phyloP scores from a whole-genome alignment of 2,888 invertebrate genomes.

The Sphaeridia pumilis region DNA sequence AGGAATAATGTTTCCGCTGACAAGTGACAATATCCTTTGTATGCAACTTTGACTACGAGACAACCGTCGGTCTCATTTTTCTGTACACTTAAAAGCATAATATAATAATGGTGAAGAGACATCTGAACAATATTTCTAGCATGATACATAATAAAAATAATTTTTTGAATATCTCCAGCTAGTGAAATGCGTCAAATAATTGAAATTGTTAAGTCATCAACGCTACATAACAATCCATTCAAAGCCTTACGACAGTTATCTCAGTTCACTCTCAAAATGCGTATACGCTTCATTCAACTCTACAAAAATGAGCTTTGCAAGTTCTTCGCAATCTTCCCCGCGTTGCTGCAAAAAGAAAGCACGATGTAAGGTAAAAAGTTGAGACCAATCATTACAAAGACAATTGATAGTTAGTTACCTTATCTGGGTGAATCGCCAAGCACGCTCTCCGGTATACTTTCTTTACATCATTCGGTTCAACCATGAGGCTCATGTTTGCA shows the following conservation, averaged over 20 bases:
- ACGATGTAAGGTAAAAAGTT: not conserved
- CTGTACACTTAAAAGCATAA: too few species aligned
- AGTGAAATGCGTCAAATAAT: not conserved
- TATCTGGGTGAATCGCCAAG: constrained; percentile 95
- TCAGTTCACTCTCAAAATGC: constrained; percentile 71
- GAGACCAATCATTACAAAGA: constrained; percentile 5
- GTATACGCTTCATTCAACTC: constrained; percentile 98
- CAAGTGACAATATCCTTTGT: too few species aligned
- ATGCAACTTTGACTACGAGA: too few species aligned
- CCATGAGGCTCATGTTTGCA: constrained; percentile 88
- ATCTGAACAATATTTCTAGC: too few species aligned
- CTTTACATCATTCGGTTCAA: constrained; percentile 85
- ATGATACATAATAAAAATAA: too few species aligned
- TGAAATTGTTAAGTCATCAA: not conserved
- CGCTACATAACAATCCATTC: not conserved
- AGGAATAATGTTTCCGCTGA: too few species aligned
- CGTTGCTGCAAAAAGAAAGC: constrained; percentile 59
- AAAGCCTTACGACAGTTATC: too few species aligned
- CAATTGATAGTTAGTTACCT: constrained; percentile 49
- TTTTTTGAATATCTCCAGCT: not conserved
- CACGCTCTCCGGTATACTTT: constrained; percentile 91
- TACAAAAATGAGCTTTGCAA: constrained; percentile 95
- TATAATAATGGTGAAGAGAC: too few species aligned
- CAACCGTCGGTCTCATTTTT: too few species aligned
- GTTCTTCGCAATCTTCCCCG: constrained; percentile 79